Evolutionary conservation across 2,888 invertebrate species (phyloP).

Genomic region (Notodonta ziczac): DNA sequence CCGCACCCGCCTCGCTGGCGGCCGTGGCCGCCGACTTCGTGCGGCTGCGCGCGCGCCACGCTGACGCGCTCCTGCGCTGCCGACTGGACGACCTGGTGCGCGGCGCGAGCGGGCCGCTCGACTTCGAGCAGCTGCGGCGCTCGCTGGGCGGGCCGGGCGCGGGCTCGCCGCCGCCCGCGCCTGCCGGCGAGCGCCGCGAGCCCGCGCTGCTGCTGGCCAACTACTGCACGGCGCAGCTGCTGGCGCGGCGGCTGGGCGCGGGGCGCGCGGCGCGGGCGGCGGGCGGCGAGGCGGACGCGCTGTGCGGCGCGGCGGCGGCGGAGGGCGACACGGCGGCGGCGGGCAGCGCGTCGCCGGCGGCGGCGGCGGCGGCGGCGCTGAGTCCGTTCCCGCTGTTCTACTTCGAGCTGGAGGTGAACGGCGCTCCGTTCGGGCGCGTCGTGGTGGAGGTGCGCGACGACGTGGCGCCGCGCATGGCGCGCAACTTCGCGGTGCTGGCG

Average conservation of each 20-base stretch:
- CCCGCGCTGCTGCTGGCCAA: slow-evolving; percentile 90
- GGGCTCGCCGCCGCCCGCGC: slow-evolving; percentile 64
- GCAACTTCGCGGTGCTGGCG: slow-evolving; percentile 89
- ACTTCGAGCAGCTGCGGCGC: slow-evolving; percentile 22
- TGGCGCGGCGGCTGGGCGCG: slow-evolving; percentile 84
- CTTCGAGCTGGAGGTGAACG: slow-evolving; percentile 91
- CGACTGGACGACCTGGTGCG: slow-evolving; percentile 70
- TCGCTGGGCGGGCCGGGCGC: slow-evolving; percentile 18
- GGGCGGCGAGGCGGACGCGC: slow-evolving; percentile 42
- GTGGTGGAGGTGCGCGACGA: slow-evolving; percentile 91
- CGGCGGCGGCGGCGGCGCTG: slow-evolving; percentile 45
- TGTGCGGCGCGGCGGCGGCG: slow-evolving; percentile 19
- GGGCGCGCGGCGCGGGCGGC: slow-evolving; percentile 76
- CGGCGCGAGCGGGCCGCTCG: slow-evolving; percentile 20
- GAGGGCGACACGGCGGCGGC: slow-evolving; percentile 41
- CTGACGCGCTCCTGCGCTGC: slow-evolving; percentile 89
- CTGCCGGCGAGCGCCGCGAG: slow-evolving; percentile 78
- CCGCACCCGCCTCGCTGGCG: slow-evolving; percentile 84
- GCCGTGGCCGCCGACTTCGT: slow-evolving; percentile 87
- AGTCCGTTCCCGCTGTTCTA: slow-evolving; percentile 88
- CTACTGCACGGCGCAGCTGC: slow-evolving; percentile 90
- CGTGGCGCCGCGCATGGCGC: slow-evolving; percentile 92
- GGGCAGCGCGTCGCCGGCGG: slow-evolving; percentile 53
- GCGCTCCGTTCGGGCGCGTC: slow-evolving; percentile 88
- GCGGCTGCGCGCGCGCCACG: slow-evolving; percentile 87